phyloP scores from a whole-genome alignment of 2,113 vertebrate species.

The Jaculus jaculus region DNA sequence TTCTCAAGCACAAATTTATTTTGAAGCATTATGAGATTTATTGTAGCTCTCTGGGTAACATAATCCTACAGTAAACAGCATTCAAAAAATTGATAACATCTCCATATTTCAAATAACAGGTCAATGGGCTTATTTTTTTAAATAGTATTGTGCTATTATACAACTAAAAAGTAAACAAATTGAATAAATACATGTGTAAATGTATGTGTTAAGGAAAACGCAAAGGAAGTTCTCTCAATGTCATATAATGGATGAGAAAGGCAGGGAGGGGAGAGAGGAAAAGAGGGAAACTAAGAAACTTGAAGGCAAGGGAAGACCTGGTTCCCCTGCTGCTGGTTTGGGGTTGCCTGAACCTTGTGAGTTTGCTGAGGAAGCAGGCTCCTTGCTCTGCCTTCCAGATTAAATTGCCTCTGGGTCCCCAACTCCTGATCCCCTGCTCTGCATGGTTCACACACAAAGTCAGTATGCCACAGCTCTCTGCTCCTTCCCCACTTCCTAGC shows the following conservation, averaged over 20 bases:
- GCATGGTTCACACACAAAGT: too few species aligned
- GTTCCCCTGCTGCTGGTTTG: too few species aligned
- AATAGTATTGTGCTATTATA: background rate
- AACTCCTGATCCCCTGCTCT: too few species aligned
- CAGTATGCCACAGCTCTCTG: too few species aligned
- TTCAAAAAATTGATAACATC: background rate
- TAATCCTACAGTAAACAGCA: background rate
- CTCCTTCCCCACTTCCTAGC: too few species aligned
- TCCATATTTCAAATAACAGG: background rate
- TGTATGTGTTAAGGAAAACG: background rate
- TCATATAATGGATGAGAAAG: background rate
- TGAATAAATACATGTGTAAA: background rate
- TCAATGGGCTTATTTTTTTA: background rate
- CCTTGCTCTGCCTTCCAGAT: too few species aligned
- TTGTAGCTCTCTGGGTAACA: background rate
- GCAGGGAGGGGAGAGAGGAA: background rate
- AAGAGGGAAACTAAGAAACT: background rate
- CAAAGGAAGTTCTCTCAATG: background rate
- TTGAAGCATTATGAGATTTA: background rate
- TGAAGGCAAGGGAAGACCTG: too few species aligned
- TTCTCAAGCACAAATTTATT: background rate
- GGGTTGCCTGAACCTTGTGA: too few species aligned
- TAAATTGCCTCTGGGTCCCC: too few species aligned
- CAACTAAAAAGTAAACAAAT: background rate
- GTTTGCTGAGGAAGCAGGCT: too few species aligned